Percentiles rank a stretch among this genome's conserved stretches.
Evolutionary conservation across 1,140 invertebrate species (phyloP).

Genomic region (Drosophila prosaltans): DNA sequence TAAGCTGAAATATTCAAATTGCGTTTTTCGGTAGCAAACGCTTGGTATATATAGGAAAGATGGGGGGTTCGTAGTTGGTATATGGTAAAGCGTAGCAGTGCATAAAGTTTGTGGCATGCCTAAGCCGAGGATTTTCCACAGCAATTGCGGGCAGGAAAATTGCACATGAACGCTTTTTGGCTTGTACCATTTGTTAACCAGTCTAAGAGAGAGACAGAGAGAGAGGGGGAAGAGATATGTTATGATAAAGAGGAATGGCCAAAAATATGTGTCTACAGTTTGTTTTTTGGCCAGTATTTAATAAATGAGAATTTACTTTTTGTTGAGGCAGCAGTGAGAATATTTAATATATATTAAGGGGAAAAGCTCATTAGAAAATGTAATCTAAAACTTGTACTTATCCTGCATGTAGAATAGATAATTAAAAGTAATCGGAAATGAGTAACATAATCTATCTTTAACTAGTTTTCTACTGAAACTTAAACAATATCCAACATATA

Average conservation of each 20-base stretch:
- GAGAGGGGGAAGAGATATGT: not conserved
- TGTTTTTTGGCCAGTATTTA: not conserved
- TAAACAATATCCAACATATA: conserved; percentile 6
- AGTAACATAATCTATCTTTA: not conserved
- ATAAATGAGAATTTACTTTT: not conserved
- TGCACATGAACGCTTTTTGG: conserved; percentile 17
- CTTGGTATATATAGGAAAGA: not conserved
- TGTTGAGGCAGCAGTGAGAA: not conserved
- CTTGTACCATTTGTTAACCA: not conserved
- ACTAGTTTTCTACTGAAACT: not conserved
- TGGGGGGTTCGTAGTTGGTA: not conserved
- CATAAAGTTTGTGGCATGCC: conserved; percentile 29
- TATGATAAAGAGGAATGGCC: not conserved
- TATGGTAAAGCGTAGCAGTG: conserved; percentile 22
- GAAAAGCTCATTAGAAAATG: not conserved
- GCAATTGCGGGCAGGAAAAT: conserved; percentile 37
- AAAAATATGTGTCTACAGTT: not conserved
- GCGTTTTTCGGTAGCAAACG: conserved; percentile 5
- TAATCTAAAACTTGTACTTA: not conserved
- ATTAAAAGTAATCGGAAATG: not conserved
- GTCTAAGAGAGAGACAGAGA: not conserved
- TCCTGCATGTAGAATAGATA: not conserved
- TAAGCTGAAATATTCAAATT: conserved; percentile 34
- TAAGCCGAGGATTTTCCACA: conserved; percentile 44
- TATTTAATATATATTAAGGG: not conserved